A percentile compares a stretch with the other conserved stretches of the same genome.
These are phyloP conservation scores for Caenorhabditis elegans DNA, from an alignment of 1,140 invertebrate genomes.

Conservation along the genomic window WBcel235 BX284606.5:11063501-11064000, in stretches of 20 bases:
- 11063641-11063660: conserved; percentile 62
- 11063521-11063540: conserved; percentile 63
- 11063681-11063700: conserved; percentile 55
- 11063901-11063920: conserved; percentile 51
- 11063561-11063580: conserved; percentile 63
- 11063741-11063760: conserved; percentile 61
- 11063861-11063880: conserved; percentile 65
- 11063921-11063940: conserved; percentile 52
- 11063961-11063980: conserved; percentile 54
- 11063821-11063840: conserved; percentile 61
- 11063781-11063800: conserved; percentile 66
- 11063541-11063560: conserved; percentile 62
- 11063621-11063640: conserved; percentile 63
- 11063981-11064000: conserved; percentile 52
- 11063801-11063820: conserved; percentile 65
- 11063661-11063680: conserved; percentile 64
- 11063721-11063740: too few species aligned
- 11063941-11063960: conserved; percentile 55
- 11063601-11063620: conserved; percentile 65
- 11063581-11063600: conserved; percentile 65
- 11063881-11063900: conserved; percentile 51
- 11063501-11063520: conserved; percentile 66
- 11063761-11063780: conserved; percentile 66
- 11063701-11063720: too few species aligned
- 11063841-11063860: conserved; percentile 65